Base-by-base conservation (phyloP, 2,797 vertebrate species). In the Acrossocheilus fasciatus region DNA sequence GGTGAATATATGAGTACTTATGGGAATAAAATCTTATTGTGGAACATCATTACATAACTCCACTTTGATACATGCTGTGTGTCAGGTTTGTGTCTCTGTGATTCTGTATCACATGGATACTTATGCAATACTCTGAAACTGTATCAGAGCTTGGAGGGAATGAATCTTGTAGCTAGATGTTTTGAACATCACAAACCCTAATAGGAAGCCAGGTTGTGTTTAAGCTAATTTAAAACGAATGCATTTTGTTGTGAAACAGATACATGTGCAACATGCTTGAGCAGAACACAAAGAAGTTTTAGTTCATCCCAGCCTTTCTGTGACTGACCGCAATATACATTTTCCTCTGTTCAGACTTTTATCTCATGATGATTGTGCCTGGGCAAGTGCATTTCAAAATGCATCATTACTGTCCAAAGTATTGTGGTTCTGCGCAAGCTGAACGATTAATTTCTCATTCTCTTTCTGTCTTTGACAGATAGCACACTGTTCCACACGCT, bases 91-190 rank as follows among this genome's bases (percentile, higher is more conserved):
- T 77, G 47, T 84, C 82, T 54, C 70, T 43, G 69, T 39, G 30
- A 85, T 82, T 88, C 15, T 83, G 89, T 88, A 59, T 54, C 69
- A 77, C 81, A 72, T 14, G 43, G 82, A 77, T 86, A 78, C 84
- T 89, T 90, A 89, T 52, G 79, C 86, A 90, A 88, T 15, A 77
- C 45, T 79, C 69, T 39, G 82, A 88, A 50, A 57, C 20, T 23
- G 54, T 84, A 75, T 84, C 36, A 75, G 50, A 83, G 30, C 36
- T 84, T n/a, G 76, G 39, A 80, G 47, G 12, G 39, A 72, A 47
- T 57, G 20, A 81, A 80, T 18, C 66, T 39, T 59, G 73, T 74
- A 52, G 62, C 62, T 80, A 82, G 69, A 72, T 30, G 30, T 83
- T 83, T 39, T 50, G 5, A 47, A 72, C 79, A 85, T 78, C 66